phyloP scores from a whole-genome alignment of 2,888 invertebrate genomes.

The Lymantria dispar region DNA sequence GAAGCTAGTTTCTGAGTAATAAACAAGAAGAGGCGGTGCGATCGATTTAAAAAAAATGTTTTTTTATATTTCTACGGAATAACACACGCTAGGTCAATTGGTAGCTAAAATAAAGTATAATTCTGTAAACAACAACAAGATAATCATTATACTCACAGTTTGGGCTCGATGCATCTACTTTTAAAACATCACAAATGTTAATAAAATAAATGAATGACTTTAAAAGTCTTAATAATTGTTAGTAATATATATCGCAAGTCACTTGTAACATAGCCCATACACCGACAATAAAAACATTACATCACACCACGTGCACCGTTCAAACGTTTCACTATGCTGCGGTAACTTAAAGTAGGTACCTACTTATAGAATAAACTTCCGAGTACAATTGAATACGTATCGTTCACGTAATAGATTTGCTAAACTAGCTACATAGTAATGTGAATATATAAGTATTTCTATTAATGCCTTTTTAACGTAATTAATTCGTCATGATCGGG shows the following conservation, averaged over 20 bases:
- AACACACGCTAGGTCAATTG: no score
- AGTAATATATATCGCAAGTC: neutral
- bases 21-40: no score
- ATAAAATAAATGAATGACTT: no score
- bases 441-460: neutral
- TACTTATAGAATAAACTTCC: constrained; percentile 17
- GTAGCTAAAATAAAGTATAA: no score
- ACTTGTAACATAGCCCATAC: constrained; percentile 4
- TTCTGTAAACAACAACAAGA: no score
- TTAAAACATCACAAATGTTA: no score
- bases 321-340: constrained; percentile 27
- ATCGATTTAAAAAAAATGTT: no score
- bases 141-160: no score
- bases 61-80: no score
- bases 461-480: neutral
- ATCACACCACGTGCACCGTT: constrained; percentile 20
- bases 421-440: neutral
- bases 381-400: constrained; percentile 9
- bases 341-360: neutral
- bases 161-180: no score
- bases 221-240: no score
- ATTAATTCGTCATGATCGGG: neutral
- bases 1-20: no score
- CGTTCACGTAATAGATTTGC: neutral
- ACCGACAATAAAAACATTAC: constrained; percentile 13